Base-by-base conservation (phyloP, 2,888 invertebrate genomes). In the Xanthorhoe spadicearia region DNA sequence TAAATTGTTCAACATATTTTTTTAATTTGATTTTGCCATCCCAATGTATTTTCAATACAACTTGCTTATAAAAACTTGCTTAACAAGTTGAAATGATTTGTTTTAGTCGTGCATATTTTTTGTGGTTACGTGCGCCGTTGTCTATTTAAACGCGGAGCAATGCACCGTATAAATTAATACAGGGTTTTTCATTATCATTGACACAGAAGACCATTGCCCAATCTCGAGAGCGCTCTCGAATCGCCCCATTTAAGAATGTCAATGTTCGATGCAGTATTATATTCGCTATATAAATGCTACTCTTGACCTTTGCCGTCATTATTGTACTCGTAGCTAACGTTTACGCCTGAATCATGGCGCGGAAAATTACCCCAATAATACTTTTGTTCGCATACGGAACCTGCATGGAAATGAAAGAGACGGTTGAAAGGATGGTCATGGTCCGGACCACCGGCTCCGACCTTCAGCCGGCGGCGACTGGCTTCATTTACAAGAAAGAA, bases 401-500 rank as follows among this genome's bases (percentile, higher is more conserved):
- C 74, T 87, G 89, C 74, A 90, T 91, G 87, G 87, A 91, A 75
- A 90, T 89, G 89, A 84, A 85, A 74, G 93, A 93, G 77, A 92
- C 93, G 3, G 92, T 93, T 1, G 89, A 92, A 70, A 83, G 93
- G 71, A 94, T 93, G 91, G 93, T 94, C 35, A 90, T 94, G 87
- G 93, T 94, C 49, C 89, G 94, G 61, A 94, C 93, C 64, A 90
- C 93, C 0, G 93, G 94, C 50, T 93, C 94, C 5, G 95, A 95
- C 80, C 92, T 95, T 43, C 94, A 94, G 69, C 93, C 94, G 0
- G 94, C 94, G 0, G 94, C 94, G 0, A 93, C 94, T 0, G 95
- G 94, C 0, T 95, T 94, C 81, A 90, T 94, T 46, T 94, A 94
- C 80, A 92, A 92, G 71, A 93, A 93, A 76, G 88, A 91, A 63